These are phyloP conservation scores for Tenebrosternarchus preto DNA, from an alignment of 2,113 vertebrate genomes.

Conservation along the genomic window DNA sequence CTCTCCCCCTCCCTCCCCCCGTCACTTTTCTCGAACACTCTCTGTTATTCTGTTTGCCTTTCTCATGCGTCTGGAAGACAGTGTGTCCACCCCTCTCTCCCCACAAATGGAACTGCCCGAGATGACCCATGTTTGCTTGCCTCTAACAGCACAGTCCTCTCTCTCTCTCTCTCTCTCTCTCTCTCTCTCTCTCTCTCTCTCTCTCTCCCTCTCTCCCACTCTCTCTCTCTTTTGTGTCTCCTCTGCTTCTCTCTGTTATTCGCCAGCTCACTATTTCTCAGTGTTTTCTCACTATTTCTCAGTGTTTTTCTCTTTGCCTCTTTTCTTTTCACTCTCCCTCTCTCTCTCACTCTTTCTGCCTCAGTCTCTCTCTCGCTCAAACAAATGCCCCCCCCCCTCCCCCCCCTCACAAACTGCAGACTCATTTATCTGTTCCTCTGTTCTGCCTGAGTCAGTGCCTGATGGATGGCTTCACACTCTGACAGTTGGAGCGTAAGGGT, in stretches of 20 bases:
- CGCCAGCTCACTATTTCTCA: too few species aligned
- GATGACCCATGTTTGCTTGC: conserved; percentile 7
- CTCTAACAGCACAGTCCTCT: not conserved
- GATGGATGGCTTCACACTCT: not conserved
- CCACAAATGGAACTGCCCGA: not conserved
- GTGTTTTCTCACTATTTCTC: too few species aligned
- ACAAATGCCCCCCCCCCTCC: too few species aligned
- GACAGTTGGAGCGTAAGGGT: not conserved
- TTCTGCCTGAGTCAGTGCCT: not conserved
- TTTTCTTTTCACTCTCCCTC: not conserved
- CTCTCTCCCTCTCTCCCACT: not conserved
- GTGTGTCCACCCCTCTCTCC: not conserved
- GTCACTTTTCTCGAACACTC: not conserved
- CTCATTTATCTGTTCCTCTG: conserved; percentile 15
- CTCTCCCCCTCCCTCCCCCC: conserved; percentile 6
- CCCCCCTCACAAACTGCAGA: not conserved
- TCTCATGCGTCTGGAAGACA: conserved; percentile 55
- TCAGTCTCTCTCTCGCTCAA: conserved; percentile 11
- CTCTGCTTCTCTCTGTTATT: not conserved
- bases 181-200: not conserved
- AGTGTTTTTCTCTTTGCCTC: not conserved
- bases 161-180: not conserved
- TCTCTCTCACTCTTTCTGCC: not conserved
- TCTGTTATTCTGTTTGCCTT: conserved; percentile 60
- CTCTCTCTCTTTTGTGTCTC: not conserved